Evolutionary conservation across 2,888 invertebrate species (phyloP).

Genomic region (Pachydiplax longipennis): DNA sequence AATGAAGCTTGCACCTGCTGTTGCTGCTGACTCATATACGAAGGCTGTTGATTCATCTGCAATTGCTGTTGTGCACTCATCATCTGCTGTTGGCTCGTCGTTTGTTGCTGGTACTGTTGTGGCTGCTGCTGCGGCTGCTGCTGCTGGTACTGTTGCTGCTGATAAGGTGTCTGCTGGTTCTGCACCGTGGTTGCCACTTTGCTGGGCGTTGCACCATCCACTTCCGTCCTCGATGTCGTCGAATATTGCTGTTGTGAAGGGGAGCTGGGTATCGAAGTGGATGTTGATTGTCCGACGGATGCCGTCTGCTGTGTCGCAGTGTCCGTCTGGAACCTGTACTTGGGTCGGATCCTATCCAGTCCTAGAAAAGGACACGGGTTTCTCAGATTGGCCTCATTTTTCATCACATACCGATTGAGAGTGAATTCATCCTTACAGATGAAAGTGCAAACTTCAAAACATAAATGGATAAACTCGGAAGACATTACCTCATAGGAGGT

Average conservation of each 20-base stretch:
- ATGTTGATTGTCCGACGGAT: background rate
- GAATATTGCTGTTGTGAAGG: conserved; percentile 21
- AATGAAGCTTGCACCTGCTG: conserved; percentile 50
- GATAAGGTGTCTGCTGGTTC: conserved; percentile 62
- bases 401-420: too few species aligned
- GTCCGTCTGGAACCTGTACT: conserved; percentile 39
- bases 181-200: background rate
- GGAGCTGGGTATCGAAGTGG: conserved; percentile 1
- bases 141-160: conserved; percentile 63
- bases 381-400: background rate
- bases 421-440: too few species aligned
- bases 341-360: conserved; percentile 46
- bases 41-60: conserved; percentile 44
- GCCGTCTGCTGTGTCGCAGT: background rate
- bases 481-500: too few species aligned
- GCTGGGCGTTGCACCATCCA: background rate
- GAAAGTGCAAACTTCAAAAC: too few species aligned
- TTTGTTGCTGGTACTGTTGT: conserved; percentile 55
- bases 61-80: conserved; percentile 9
- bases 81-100: conserved; percentile 48
- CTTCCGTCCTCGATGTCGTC: background rate
- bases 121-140: conserved; percentile 61
- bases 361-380: conserved; percentile 12
- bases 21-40: conserved; percentile 44
- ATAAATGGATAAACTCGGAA: too few species aligned